Conservation (phyloP, 2,888 invertebrate species). For the Clistopyga incitator region DNA sequence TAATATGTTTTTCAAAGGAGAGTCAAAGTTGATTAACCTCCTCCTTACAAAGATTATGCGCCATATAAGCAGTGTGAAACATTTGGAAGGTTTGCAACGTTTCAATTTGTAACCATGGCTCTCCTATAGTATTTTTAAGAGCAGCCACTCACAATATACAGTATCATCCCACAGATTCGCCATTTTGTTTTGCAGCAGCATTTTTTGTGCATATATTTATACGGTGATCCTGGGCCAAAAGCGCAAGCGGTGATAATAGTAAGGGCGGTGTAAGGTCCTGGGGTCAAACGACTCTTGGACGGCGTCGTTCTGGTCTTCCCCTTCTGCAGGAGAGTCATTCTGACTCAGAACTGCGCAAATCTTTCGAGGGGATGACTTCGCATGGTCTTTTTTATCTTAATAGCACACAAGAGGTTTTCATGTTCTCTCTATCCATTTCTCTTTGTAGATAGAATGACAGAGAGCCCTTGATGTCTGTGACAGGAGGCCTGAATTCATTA, state of each 20-base stretch:
- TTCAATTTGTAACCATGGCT: no score
- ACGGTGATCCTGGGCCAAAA: background rate
- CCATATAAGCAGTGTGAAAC: no score
- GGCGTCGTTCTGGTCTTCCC: background rate
- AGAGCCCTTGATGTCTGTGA: slow-evolving; percentile 4
- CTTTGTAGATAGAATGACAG: slow-evolving; percentile 1
- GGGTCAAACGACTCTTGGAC: background rate
- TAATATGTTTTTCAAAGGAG: no score
- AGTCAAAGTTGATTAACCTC: no score
- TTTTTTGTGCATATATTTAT: background rate
- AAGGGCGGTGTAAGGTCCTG: background rate
- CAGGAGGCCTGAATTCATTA: slow-evolving; percentile 16
- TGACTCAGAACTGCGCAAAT: background rate
- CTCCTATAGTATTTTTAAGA: no score
- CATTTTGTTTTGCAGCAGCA: background rate
- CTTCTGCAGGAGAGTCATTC: background rate
- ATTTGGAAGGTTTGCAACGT: no score
- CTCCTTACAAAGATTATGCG: no score
- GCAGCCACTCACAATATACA: no score
- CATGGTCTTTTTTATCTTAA: slow-evolving; percentile 26
- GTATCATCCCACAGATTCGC: background rate
- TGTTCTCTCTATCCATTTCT: background rate
- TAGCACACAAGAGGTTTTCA: background rate
- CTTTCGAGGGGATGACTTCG: background rate
- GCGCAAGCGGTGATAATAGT: background rate